Evolutionary conservation across 2,888 invertebrate genomes (phyloP), one percentile per base, ranked within the genome.

Genomic region (Netelia inedita): DNA sequence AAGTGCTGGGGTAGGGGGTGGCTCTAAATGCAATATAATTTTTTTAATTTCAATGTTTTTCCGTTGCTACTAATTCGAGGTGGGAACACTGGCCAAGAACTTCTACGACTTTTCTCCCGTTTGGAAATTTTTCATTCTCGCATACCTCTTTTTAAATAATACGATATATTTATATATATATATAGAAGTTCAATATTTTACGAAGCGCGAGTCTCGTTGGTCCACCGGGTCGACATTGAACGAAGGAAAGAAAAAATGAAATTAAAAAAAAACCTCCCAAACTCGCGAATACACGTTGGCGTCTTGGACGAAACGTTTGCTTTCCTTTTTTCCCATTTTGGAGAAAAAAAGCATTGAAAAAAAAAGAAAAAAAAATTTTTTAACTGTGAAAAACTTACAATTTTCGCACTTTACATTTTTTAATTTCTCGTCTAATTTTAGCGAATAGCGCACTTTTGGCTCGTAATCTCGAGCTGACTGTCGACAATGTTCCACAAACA

Each of bases 41-140:
- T 76, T 76, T 53, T 28, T 6, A 35, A 35, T 69, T 57, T 35
- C 0, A n/a, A 23, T 50, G 19, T 19, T 69, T 66, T 66, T 28
- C 19, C 6, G 35, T 35, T 35, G 35, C 6, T 35, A 5, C 2
- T 11, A 63, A 61, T 11, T n/a, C 5, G 14, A 10, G 3, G 28
- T 43, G 55, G 28, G 28, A 16, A 19, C 89, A 88, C 89, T 89
- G 89, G 89, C 89, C 88, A 88, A 86, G 80, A 63, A 57, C 28
- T 63, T 78, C 66, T 53, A 63, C 69, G 63, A 55, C 19, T 65
- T 68, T 55, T 81, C 46, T 72, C 35, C 28, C 1, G 41, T 14
- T 73, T 69, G 59, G 68, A 21, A 41, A 50, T 79, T 82, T 35
- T 69, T 78, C 72, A 55, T 43, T 41, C 65, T 66, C 21, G 5